Percentiles rank a stretch among this genome's conserved stretches.
phyloP scores from a whole-genome alignment of 2,888 invertebrate genomes.

The Yponomeuta cagnagella region DNA sequence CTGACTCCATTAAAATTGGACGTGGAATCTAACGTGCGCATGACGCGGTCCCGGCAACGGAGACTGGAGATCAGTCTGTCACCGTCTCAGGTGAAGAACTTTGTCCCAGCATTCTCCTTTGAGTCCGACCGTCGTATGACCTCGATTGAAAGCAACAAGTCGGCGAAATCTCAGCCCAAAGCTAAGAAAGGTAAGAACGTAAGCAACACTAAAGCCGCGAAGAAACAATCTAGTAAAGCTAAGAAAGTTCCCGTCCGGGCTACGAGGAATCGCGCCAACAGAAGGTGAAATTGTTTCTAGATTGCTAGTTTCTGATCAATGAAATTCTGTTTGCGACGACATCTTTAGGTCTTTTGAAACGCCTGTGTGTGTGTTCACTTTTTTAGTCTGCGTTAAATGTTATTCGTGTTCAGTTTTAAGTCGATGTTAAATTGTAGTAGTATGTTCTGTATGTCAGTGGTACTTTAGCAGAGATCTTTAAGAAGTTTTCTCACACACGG shows the following conservation, averaged over 20 bases:
- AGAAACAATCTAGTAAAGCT: constrained; percentile 29
- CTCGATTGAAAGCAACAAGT: constrained; percentile 47
- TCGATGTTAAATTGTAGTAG: too few relatives aligned
- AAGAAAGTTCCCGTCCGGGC: constrained; percentile 43
- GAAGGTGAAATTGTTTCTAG: constrained; percentile 45
- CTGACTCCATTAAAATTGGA: constrained; percentile 32
- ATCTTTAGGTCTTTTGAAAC: too few relatives aligned
- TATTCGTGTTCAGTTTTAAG: background rate
- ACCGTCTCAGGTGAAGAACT: constrained; percentile 46
- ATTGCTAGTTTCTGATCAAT: background rate
- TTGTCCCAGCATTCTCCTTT: constrained; percentile 50
- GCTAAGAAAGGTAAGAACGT: constrained; percentile 27
- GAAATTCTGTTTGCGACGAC: background rate
- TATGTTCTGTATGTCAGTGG: too few relatives aligned
- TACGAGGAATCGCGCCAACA: constrained; percentile 40
- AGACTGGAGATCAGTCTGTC: constrained; percentile 57
- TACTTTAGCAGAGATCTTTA: too few relatives aligned
- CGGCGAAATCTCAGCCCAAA: constrained; percentile 30
- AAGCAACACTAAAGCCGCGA: constrained; percentile 23
- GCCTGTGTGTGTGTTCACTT: background rate
- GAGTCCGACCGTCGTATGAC: constrained; percentile 52
- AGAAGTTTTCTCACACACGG: background rate
- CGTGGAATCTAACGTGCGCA: constrained; percentile 38
- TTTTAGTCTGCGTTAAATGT: background rate
- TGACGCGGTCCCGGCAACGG: constrained; percentile 56